phyloP scores from a whole-genome alignment of 1,140 invertebrate genomes.

The Radopholus similis region DNA sequence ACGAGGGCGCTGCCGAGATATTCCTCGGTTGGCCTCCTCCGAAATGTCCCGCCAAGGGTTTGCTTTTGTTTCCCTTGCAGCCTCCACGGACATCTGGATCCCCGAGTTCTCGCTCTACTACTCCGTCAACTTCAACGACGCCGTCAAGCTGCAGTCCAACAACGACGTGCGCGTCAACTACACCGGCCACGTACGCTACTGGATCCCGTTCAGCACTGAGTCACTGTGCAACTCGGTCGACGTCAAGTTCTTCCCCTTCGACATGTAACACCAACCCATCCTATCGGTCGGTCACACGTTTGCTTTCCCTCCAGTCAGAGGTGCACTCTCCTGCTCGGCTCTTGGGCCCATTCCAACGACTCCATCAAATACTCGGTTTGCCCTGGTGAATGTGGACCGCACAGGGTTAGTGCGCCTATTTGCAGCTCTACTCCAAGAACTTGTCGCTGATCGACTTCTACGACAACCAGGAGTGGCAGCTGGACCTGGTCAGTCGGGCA shows the following conservation, averaged over 20 bases:
- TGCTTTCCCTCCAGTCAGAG: constrained; percentile 40
- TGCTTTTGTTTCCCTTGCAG: not conserved
- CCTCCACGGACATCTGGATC: constrained; percentile 62
- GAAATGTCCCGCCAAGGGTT: too few relatives aligned
- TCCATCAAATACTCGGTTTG: constrained; percentile 56
- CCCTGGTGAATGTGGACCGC: too few relatives aligned
- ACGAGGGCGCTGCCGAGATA: constrained; percentile 61
- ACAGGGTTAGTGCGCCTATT: not conserved
- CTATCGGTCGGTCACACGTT: not conserved
- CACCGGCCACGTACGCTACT: constrained; percentile 54
- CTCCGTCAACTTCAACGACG: constrained; percentile 57
- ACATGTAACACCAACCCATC: constrained; percentile 46
- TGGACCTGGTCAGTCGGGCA: constrained; percentile 41
- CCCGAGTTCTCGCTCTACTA: constrained; percentile 61
- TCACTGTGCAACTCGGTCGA: constrained; percentile 38
- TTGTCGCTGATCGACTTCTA: constrained; percentile 59
- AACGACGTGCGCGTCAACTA: constrained; percentile 59
- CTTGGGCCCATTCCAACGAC: constrained; percentile 60
- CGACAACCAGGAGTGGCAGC: constrained; percentile 60
- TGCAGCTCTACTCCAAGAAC: constrained; percentile 51
- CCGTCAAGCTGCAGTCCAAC: constrained; percentile 56
- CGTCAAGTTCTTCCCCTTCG: constrained; percentile 60
- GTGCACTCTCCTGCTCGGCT: constrained; percentile 54
- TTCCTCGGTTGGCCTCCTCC: too few relatives aligned
- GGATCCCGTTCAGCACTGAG: constrained; percentile 54